Base-by-base conservation (phyloP, 2,113 vertebrate genomes). In the Salvelinus alpinus region DNA sequence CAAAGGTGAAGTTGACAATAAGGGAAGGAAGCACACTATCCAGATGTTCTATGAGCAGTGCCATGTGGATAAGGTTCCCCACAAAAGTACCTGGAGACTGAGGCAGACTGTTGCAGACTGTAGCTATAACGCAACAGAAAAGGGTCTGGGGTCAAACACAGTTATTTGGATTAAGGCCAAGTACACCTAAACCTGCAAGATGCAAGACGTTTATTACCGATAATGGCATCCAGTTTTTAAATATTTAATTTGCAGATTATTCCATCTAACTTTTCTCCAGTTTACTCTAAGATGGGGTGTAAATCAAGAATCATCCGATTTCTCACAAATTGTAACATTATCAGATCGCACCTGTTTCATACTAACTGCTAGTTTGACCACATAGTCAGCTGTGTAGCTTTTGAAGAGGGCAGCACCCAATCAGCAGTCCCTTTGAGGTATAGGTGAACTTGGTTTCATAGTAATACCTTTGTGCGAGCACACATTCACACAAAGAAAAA, bases 71-170 rank as follows among this genome's bases (percentile, higher is more conserved):
- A 48, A 51, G 59, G 29, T 27, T 64, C 48, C 64, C 57, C 72
- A 74, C 29, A 75, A n/a, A 69, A 77, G 76, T 85, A 88, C 86
- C 84, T 89, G 83, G 85, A 76, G 24, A 66, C 44, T 59, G 86
- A 72, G 64, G 91, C 89, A 74, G 92, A 87, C 88, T 94, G 92
- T 85, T 34, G 27, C 20, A 88, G 83, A 84, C 84, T 92, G 90
- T 92, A 89, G 91, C 92, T 94, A 85, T 44, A 86, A 83, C 68
- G 73, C 47, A 77, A 75, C 57, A 89, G 78, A 82, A 83, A 44
- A 74, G 29, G 11, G 27, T 59, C 27, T 44, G 65, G 25, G 29
- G 64, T 60, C 22, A 48, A 4, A 47, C 5, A 51, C 22, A 38
- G 72, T 22, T 14, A 11, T 69, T 9, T 22, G 29, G 31, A 31